Conservation (phyloP, 2,113 vertebrate species). For the Corydoras sp. region DNA sequence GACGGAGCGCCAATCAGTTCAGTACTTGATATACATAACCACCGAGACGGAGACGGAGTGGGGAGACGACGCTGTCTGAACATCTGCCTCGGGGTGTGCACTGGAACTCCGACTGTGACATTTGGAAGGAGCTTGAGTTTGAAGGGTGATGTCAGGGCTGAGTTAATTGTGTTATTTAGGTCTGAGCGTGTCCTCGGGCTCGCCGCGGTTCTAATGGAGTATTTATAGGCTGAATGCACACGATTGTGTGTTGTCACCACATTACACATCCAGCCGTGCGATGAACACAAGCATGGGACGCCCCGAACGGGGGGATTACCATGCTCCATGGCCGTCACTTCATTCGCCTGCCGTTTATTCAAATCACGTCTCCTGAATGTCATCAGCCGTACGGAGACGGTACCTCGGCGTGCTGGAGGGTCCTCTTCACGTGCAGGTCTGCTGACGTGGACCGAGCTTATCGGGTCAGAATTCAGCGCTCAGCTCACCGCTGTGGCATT, state of each 20-base stretch:
- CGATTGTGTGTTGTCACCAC: neutral
- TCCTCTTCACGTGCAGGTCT: too few species aligned
- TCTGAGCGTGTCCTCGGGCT: constrained; percentile 17
- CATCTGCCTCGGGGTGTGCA: neutral
- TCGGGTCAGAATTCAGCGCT: neutral
- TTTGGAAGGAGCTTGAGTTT: constrained; percentile 8
- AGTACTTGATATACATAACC: too few species aligned
- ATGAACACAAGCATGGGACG: too few species aligned
- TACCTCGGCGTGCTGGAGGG: too few species aligned
- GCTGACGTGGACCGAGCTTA: neutral
- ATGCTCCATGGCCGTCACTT: too few species aligned
- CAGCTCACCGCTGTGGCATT: neutral
- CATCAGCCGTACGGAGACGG: too few species aligned
- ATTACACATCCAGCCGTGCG: neutral
- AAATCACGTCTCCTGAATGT: too few species aligned
- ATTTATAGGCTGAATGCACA: neutral
- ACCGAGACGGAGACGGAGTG: too few species aligned
- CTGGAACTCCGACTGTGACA: constrained; percentile 3
- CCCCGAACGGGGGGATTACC: too few species aligned
- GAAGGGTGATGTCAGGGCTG: constrained; percentile 13
- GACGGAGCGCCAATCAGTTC: too few species aligned
- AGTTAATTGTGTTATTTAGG: constrained; percentile 30
- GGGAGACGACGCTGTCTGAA: neutral
- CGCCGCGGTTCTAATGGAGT: neutral
- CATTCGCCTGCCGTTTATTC: too few species aligned